phyloP scores from a whole-genome alignment of 1,140 invertebrate species.

The Brachionus plicatilis region DNA sequence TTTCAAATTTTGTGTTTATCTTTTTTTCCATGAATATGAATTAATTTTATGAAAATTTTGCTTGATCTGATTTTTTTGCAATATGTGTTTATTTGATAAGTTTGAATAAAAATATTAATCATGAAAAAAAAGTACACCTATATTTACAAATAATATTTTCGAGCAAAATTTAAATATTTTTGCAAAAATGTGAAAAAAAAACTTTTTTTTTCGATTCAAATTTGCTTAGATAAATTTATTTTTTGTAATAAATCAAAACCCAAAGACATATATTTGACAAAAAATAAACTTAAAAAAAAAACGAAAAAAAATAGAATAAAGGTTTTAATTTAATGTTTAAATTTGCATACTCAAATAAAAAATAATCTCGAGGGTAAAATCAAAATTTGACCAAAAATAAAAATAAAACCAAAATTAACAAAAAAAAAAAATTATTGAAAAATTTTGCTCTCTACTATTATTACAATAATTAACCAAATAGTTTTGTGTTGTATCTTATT shows the following conservation, averaged over 20 bases:
- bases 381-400: not conserved
- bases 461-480: conserved; percentile 30
- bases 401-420: not conserved
- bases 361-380: not conserved
- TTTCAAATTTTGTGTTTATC: no score
- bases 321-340: conserved; percentile 13
- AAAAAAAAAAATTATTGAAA: not conserved
- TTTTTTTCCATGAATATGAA: no score
- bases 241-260: not conserved
- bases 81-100: no score
- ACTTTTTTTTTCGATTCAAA: not conserved
- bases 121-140: no score
- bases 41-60: no score
- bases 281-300: not conserved
- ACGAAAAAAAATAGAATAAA: not conserved
- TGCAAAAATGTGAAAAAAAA: not conserved
- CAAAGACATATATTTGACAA: not conserved
- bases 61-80: no score
- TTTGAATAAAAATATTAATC: no score
- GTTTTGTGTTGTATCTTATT: not conserved
- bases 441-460: not conserved
- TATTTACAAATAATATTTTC: no score
- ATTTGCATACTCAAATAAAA: conserved; percentile 10
- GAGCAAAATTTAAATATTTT: no score
- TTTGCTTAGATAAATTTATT: not conserved